phyloP scores from a whole-genome alignment of 2,113 vertebrate genomes.

The Hipposideros armiger region DNA sequence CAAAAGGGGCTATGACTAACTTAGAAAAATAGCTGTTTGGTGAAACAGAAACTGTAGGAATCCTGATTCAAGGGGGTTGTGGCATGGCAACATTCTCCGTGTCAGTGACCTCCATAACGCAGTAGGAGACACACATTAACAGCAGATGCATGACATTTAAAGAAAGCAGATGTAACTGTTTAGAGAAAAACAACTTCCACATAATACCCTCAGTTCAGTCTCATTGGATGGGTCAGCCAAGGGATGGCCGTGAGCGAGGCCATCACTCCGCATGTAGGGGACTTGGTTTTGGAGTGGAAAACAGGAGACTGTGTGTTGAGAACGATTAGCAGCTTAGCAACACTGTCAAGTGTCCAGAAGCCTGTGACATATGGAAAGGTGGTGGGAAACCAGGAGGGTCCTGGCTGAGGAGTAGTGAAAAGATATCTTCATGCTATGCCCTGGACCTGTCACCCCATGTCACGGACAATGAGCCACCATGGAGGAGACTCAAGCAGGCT shows the following conservation, averaged over 20 bases:
- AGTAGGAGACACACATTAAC: fast-evolving
- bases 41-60: background rate
- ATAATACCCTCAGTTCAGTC: background rate
- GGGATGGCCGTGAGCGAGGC: fast-evolving
- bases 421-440: background rate
- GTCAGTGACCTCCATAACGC: no score
- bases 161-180: background rate
- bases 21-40: background rate
- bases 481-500: background rate
- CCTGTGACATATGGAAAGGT: no score
- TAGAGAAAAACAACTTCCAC: background rate
- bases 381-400: background rate
- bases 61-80: no score
- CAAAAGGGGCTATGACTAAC: background rate
- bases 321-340: background rate
- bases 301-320: background rate
- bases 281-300: fast-evolving
- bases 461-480: fast-evolving
- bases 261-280: fast-evolving
- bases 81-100: no score
- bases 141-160: background rate
- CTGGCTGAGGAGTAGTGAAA: background rate
- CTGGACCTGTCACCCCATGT: background rate
- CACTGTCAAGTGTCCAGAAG: background rate
- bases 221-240: fast-evolving